Evolutionary conservation across 2,888 invertebrate species (phyloP).

Genomic region (Phortica okadai): DNA sequence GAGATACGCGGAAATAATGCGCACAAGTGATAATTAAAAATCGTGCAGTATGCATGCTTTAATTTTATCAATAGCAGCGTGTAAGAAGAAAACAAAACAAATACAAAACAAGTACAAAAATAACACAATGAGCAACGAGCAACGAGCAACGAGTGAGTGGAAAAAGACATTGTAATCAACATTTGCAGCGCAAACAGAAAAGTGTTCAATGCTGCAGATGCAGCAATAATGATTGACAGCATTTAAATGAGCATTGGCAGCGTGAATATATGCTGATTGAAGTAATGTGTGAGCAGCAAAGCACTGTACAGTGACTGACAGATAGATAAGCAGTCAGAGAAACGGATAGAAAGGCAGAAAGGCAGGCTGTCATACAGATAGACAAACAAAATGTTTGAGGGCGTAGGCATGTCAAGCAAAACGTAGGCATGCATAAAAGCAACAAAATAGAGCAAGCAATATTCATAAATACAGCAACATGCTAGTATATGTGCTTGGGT

Average conservation of each 20-base stretch:
- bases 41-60: conserved; percentile 50
- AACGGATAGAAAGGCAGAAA: conserved; percentile 12
- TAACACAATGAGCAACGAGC: conserved; percentile 28
- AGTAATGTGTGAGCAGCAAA: neutral
- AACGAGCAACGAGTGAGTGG: neutral
- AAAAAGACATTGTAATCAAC: conserved; percentile 60
- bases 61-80: conserved; percentile 44
- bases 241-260: conserved; percentile 49
- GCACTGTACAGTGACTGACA: conserved; percentile 1
- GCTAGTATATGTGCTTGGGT: neutral
- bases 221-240: conserved; percentile 64
- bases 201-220: conserved; percentile 59
- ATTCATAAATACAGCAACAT: neutral
- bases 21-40: conserved; percentile 69
- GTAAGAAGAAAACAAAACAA: conserved; percentile 41
- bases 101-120: neutral
- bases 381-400: neutral
- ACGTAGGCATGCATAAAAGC: conserved; percentile 6
- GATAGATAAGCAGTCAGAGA: conserved; percentile 3
- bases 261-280: conserved; percentile 3
- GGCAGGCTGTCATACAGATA: neutral
- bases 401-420: neutral
- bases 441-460: conserved; percentile 26
- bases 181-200: conserved; percentile 41
- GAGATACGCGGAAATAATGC: conserved; percentile 47